Evolutionary conservation across 2,113 vertebrate species (phyloP).

Genomic region (Prinia subflava): DNA sequence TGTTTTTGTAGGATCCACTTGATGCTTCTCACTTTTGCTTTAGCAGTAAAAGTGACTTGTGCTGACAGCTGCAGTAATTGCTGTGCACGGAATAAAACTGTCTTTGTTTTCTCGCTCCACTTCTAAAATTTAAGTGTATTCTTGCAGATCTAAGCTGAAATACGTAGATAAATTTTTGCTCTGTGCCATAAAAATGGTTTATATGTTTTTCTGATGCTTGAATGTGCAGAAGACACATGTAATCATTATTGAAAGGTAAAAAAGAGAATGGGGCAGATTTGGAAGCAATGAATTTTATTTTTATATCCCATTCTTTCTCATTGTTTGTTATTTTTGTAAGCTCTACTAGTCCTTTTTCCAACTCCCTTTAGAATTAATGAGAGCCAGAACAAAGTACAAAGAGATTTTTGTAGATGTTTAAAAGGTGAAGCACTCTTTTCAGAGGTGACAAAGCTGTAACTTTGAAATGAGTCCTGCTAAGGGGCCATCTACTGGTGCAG

Average conservation of each 20-base stretch:
- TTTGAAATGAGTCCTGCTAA: not conserved
- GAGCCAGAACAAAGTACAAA: not conserved
- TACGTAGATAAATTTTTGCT: conserved; percentile 14
- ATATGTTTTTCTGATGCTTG: conserved; percentile 43
- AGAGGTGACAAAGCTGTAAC: not conserved
- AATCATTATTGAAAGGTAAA: conserved; percentile 26
- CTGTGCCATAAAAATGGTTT: conserved; percentile 53
- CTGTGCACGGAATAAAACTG: not conserved
- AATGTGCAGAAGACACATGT: not conserved
- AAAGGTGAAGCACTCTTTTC: not conserved
- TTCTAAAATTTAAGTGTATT: conserved; percentile 31
- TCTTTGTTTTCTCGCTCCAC: not conserved
- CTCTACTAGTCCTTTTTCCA: not conserved
- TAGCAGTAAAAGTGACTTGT: conserved; percentile 25
- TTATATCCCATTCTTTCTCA: conserved; percentile 33
- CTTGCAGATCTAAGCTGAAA: conserved; percentile 49
- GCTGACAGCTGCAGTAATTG: conserved; percentile 26
- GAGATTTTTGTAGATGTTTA: not conserved
- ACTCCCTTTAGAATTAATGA: not conserved
- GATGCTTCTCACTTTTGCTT: not conserved
- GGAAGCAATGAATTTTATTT: conserved; percentile 35
- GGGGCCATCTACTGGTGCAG: not conserved
- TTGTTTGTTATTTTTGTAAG: conserved; percentile 19
- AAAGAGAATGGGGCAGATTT: conserved; percentile 16
- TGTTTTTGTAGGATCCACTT: not conserved